Conservation (phyloP, 2,113 vertebrate genomes). For the Oxygymnocypris stewartii region DNA sequence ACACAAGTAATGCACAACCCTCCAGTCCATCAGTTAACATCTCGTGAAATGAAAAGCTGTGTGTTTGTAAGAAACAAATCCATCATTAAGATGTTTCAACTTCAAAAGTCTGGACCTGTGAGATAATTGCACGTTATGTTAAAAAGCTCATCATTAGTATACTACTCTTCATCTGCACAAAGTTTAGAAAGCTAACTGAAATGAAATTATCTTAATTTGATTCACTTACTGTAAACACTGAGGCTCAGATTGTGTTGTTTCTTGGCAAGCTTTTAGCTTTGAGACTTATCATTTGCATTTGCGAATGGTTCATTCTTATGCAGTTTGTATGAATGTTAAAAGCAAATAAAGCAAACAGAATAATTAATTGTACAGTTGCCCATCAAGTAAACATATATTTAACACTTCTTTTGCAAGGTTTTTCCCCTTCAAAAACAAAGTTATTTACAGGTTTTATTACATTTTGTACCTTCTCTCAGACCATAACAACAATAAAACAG, state of each 20-base stretch:
- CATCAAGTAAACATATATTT: too few relatives aligned
- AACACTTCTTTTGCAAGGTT: too few relatives aligned
- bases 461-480: too few relatives aligned
- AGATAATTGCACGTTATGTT: slow-evolving; percentile 24
- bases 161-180: background rate
- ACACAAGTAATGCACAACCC: too few relatives aligned
- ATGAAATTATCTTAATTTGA: background rate
- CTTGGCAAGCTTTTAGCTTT: background rate
- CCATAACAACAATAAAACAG: too few relatives aligned
- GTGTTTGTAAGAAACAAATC: too few relatives aligned
- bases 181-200: background rate
- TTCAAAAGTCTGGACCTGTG: background rate
- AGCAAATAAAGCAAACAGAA: background rate
- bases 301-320: background rate
- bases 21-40: too few relatives aligned
- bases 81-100: too few relatives aligned
- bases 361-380: background rate
- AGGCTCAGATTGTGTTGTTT: too few relatives aligned
- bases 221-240: slow-evolving; percentile 4
- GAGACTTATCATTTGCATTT: background rate
- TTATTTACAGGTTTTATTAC: too few relatives aligned
- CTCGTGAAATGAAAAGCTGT: too few relatives aligned
- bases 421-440: too few relatives aligned
- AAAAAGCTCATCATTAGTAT: background rate
- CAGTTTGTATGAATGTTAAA: background rate